Evolutionary conservation across 2,113 vertebrate species (phyloP).

Genomic region (Macquaria australasica): DNA sequence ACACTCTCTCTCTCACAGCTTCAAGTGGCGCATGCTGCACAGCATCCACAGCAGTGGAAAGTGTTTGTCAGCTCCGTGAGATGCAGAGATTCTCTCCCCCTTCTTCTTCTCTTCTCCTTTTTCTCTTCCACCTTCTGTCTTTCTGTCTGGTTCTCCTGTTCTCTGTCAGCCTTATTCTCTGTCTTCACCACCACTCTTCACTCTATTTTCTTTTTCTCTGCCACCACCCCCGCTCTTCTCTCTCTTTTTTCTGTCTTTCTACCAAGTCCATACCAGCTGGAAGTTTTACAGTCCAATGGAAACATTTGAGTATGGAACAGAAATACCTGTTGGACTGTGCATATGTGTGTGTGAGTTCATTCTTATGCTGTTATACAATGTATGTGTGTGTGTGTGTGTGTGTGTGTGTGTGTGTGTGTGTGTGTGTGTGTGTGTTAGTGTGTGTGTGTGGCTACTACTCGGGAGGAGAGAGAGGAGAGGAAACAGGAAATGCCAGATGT

Average conservation of each 20-base stretch:
- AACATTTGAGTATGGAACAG: conserved; percentile 56
- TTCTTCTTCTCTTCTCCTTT: conserved; percentile 28
- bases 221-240: conserved; percentile 7
- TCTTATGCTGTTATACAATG: background rate
- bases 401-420: conserved; percentile 38
- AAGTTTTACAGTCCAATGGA: conserved; percentile 65
- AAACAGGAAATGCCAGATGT: conserved; percentile 84
- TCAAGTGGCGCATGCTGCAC: conserved; percentile 29
- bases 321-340: conserved; percentile 48
- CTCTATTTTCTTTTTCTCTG: conserved; percentile 16
- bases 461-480: conserved; percentile 69
- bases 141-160: conserved; percentile 15
- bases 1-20: background rate
- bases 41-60: conserved; percentile 77
- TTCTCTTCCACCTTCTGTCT: background rate
- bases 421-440: conserved; percentile 36
- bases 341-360: background rate
- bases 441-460: conserved; percentile 42
- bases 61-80: conserved; percentile 68
- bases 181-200: conserved; percentile 14
- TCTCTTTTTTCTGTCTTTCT: conserved; percentile 13
- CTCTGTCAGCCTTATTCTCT: background rate
- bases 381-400: conserved; percentile 36
- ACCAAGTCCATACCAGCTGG: conserved; percentile 47
- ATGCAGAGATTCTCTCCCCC: conserved; percentile 51